These are phyloP conservation scores for Dryas iulia DNA, from an alignment of 1,140 invertebrate genomes.

Conservation along the genomic window DNA sequence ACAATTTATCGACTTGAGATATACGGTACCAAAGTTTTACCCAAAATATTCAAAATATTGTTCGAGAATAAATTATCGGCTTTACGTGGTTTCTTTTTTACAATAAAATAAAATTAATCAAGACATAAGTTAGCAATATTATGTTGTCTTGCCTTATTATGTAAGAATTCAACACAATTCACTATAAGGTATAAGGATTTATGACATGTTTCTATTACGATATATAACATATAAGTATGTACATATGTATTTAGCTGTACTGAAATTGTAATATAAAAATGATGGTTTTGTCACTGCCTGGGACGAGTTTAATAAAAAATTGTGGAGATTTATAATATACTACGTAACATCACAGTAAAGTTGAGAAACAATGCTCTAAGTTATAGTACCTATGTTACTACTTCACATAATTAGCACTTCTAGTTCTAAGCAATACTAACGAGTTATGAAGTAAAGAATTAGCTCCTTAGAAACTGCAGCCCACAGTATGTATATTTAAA, in stretches of 20 bases:
- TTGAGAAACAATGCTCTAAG: not conserved
- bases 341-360: not conserved
- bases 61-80: too few species aligned
- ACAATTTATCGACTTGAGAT: too few species aligned
- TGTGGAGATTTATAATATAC: not conserved
- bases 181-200: not conserved
- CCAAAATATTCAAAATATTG: too few species aligned
- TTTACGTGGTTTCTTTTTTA: too few species aligned
- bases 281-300: not conserved
- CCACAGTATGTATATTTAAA: not conserved
- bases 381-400: conserved; percentile 6
- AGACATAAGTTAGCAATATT: not conserved
- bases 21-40: too few species aligned
- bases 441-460: conserved; percentile 5
- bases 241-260: not conserved
- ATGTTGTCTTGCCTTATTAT: not conserved
- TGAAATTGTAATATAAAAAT: not conserved
- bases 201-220: not conserved
- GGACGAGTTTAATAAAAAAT: too few species aligned
- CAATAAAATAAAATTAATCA: too few species aligned
- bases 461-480: not conserved
- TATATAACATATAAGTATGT: not conserved
- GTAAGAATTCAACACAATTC: not conserved
- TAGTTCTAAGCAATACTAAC: conserved; percentile 22
- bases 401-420: conserved; percentile 30